Base-by-base conservation (phyloP, 2,888 invertebrate species). In the Tenthredo amoena region DNA sequence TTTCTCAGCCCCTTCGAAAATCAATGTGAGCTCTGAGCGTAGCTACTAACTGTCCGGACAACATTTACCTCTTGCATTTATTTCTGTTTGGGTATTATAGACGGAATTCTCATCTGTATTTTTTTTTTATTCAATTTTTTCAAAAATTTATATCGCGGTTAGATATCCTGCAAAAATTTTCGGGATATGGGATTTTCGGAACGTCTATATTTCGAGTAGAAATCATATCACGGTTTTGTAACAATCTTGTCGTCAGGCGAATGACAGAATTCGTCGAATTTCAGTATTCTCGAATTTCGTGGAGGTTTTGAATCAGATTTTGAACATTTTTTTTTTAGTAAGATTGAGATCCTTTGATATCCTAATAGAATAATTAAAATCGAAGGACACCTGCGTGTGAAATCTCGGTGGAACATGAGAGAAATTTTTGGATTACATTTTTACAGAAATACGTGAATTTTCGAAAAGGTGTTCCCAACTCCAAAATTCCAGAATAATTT, bases 1-100 rank as follows among this genome's bases (percentile, higher is more conserved):
- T 83, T 83, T 37, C 83, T 83, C 47, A 71, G 83, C 47, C 83
- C 68, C 83, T 62, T 83, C 83, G 83, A 83, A 83, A 83, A 83
- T 83, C 83, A 83, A 83, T 83, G 83, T 83, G 83, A 83, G 68
- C 68, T 71, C 31, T 68, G 47, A 55, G 31, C 55, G 47, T 37
- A n/a, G 77, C 77, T 77, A 55, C 77, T 74, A 74, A 74, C 72
- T 74, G 72, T 74, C 72, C 21, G 37, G 72, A 74, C 72, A 40
- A 74, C 72, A 74, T 74, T 43, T 74, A 26, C 72, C 72, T 40
- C 43, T 40, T 74, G 43, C 43, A 43, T 7, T 74, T 74, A 43
- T 55, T 55, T 55, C n/a, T 7, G 55, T n/a, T 55, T n/a, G 5
- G 55, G n/a, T n/a, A n/a, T 55, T 55, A 55, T n/a, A n/a, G n/a